These are phyloP conservation scores for Aphidius gifuensis DNA, from an alignment of 1,140 invertebrate species.

Conservation along the genomic window DNA sequence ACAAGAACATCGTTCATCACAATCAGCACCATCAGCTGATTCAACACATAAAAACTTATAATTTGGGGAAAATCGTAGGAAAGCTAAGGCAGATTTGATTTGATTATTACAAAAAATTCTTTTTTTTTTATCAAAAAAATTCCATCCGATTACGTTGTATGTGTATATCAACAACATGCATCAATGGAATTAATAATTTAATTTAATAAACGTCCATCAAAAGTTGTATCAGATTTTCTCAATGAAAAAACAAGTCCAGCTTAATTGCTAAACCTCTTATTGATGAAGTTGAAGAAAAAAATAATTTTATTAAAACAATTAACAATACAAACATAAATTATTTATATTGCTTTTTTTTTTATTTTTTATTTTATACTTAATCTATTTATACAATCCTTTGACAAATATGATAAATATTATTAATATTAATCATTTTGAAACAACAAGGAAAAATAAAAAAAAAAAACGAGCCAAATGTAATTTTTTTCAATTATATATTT, in stretches of 20 bases:
- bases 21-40: constrained; percentile 62
- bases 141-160: no score
- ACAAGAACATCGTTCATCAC: constrained; percentile 57
- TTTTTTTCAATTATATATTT: no score
- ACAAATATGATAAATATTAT: no score
- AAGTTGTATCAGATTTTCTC: constrained; percentile 72
- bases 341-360: constrained; percentile 23
- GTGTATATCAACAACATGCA: no score
- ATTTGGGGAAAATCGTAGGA: constrained; percentile 77
- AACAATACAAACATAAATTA: constrained; percentile 7
- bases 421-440: no score
- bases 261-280: constrained; percentile 57
- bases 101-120: no score
- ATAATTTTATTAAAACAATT: constrained; percentile 43
- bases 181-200: no score
- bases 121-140: no score
- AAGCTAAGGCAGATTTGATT: constrained; percentile 68
- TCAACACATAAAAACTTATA: constrained; percentile 80
- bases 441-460: constrained; percentile 22
- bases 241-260: constrained; percentile 64
- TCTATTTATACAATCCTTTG: constrained; percentile 39
- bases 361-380: constrained; percentile 28
- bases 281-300: constrained; percentile 59
- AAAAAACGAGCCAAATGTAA: no score
- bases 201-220: constrained; percentile 62